Percentiles rank a stretch among this genome's conserved stretches.
phyloP scores from a whole-genome alignment of 1,140 invertebrate genomes.

The Drosophila leontia region DNA sequence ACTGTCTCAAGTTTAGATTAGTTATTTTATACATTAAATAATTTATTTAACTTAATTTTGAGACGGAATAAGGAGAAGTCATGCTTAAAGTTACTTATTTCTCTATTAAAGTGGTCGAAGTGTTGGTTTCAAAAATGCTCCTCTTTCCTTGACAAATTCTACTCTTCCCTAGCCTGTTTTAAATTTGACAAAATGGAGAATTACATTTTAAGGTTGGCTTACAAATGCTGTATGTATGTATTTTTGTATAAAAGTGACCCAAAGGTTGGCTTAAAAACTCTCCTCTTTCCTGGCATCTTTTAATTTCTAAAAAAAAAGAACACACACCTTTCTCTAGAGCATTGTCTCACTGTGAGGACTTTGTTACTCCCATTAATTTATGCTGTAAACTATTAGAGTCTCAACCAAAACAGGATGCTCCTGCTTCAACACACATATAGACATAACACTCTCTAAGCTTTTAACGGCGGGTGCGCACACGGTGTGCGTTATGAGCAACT shows the following conservation, averaged over 20 bases:
- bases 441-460: slow-evolving; percentile 51
- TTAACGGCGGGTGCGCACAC: slow-evolving; percentile 43
- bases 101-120: too few relatives aligned
- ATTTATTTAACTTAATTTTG: too few relatives aligned
- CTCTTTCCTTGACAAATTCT: too few relatives aligned
- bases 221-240: too few relatives aligned
- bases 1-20: background rate
- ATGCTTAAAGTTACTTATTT: background rate
- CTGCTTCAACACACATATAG: slow-evolving; percentile 2
- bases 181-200: too few relatives aligned
- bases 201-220: too few relatives aligned
- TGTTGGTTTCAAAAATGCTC: too few relatives aligned
- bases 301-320: background rate
- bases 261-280: too few relatives aligned
- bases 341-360: background rate
- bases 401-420: slow-evolving; percentile 28
- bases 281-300: too few relatives aligned
- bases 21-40: too few relatives aligned
- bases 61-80: background rate
- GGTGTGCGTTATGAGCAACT: slow-evolving; percentile 51
- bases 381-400: slow-evolving; percentile 61
- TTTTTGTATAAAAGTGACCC: too few relatives aligned
- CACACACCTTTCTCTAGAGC: background rate
- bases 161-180: too few relatives aligned
- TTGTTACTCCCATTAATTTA: slow-evolving; percentile 64